Conservation (phyloP, 30 jellyfish, hydroid and myxozoan species). For the Catostylus mosaicus region DNA sequence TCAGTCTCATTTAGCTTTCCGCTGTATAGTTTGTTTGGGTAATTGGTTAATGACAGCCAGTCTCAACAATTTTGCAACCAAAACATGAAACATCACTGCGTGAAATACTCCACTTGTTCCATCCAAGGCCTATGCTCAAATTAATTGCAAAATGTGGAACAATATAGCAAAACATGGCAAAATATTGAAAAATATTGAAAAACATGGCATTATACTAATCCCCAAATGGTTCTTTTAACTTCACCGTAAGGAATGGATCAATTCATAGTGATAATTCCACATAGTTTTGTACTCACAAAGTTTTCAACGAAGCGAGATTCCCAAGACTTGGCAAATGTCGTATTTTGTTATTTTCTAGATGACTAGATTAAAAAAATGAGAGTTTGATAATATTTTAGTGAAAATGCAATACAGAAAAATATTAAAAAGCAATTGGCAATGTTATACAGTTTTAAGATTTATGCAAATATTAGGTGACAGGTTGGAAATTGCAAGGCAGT, state of each 20-base stretch:
- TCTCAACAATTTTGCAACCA: too few relatives aligned
- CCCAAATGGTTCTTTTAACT: neutral
- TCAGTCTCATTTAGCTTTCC: too few relatives aligned
- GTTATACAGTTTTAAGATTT: neutral
- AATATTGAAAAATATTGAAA: neutral
- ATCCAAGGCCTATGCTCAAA: too few relatives aligned
- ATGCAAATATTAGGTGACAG: neutral
- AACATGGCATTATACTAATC: neutral
- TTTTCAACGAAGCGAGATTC: constrained; percentile 9
- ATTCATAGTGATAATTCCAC: neutral
- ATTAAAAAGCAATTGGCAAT: too few relatives aligned
- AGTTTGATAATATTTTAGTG: neutral
- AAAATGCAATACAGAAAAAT: neutral
- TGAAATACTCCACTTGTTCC: too few relatives aligned
- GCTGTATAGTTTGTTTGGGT: too few relatives aligned
- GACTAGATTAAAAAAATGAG: constrained; percentile 28
- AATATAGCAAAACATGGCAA: neutral
- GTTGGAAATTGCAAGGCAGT: too few relatives aligned
- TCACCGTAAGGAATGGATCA: neutral
- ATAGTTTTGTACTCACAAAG: constrained; percentile 33
- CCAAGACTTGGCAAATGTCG: constrained; percentile 60
- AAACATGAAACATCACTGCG: too few relatives aligned
- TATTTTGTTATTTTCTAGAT: constrained; percentile 55
- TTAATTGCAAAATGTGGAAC: too few relatives aligned
- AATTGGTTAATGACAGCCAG: too few relatives aligned